Percentiles rank a stretch among this genome's conserved stretches.
Evolutionary conservation across 2,888 invertebrate species (phyloP).

Genomic region (Graphium colonna): DNA sequence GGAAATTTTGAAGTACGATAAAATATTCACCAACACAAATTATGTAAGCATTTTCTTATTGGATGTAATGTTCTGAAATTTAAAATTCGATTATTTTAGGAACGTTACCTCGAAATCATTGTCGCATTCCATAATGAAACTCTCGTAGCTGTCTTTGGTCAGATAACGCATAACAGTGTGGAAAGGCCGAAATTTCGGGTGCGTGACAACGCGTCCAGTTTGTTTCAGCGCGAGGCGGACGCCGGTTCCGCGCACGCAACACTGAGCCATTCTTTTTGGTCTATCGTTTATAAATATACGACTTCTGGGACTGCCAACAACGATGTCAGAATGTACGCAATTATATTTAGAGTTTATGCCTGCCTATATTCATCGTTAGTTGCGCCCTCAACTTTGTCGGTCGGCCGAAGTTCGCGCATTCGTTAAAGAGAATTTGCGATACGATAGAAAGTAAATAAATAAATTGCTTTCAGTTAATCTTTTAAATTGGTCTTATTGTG

Average conservation of each 20-base stretch:
- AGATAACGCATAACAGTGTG: slow-evolving; percentile 51
- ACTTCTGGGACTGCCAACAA: slow-evolving; percentile 56
- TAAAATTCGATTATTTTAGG: too few species aligned
- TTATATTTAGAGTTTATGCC: slow-evolving; percentile 44
- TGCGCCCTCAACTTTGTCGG: slow-evolving; percentile 3
- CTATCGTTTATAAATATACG: slow-evolving; percentile 67
- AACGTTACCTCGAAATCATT: slow-evolving; percentile 73
- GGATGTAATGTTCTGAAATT: too few species aligned
- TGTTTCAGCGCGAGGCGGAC: slow-evolving; percentile 35
- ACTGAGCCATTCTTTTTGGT: slow-evolving; percentile 59
- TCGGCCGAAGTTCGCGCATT: background rate
- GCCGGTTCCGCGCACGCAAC: slow-evolving; percentile 44
- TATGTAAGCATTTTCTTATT: too few species aligned
- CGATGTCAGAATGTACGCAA: slow-evolving; percentile 40
- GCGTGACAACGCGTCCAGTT: slow-evolving; percentile 32
- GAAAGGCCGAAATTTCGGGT: slow-evolving; percentile 32
- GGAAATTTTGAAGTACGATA: too few species aligned
- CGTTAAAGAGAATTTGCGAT: background rate
- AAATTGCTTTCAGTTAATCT: background rate
- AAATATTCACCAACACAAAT: too few species aligned
- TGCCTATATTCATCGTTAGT: slow-evolving; percentile 14
- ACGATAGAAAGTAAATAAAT: background rate
- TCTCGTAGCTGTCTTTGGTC: slow-evolving; percentile 53
- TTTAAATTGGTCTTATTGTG: background rate
- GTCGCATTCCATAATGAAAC: slow-evolving; percentile 67